These are phyloP conservation scores for Anolis apletophallus DNA, from an alignment of 2,797 vertebrate genomes.

Conservation along the genomic window DNA sequence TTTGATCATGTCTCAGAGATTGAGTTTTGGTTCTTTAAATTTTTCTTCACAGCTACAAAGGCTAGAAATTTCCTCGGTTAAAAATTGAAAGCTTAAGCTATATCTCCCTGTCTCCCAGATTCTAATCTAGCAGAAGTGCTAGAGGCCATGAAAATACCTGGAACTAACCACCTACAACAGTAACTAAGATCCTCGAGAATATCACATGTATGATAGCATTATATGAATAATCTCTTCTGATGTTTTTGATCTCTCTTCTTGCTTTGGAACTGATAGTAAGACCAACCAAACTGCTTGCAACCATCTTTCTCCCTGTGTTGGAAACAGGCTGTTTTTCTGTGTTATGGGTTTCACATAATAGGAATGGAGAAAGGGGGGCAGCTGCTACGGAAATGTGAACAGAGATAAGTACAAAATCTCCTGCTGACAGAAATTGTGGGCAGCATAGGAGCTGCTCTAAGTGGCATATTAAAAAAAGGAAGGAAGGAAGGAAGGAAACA, in stretches of 20 bases:
- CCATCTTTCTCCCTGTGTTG: background rate
- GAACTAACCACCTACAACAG: background rate
- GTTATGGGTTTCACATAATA: background rate
- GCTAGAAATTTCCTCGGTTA: background rate
- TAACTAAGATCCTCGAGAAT: background rate
- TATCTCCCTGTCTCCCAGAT: background rate
- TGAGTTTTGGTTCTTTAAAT: background rate
- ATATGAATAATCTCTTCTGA: background rate
- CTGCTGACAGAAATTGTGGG: conserved; percentile 35
- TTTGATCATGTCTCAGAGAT: background rate
- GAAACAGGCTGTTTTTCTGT: conserved; percentile 8
- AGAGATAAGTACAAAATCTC: background rate
- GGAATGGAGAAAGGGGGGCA: background rate
- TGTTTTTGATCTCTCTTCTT: background rate
- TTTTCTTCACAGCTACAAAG: background rate
- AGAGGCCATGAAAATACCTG: background rate
- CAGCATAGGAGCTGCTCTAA: conserved; percentile 18
- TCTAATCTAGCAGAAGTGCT: background rate
- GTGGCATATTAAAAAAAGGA: background rate
- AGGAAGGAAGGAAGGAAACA: background rate
- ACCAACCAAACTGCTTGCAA: background rate
- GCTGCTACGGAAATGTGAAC: conserved; percentile 20
- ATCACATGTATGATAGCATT: background rate
- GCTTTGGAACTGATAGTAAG: background rate
- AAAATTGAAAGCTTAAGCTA: background rate